Base-by-base conservation (phyloP, 2,888 invertebrate genomes). In the Eumacrocentrus americanus region DNA sequence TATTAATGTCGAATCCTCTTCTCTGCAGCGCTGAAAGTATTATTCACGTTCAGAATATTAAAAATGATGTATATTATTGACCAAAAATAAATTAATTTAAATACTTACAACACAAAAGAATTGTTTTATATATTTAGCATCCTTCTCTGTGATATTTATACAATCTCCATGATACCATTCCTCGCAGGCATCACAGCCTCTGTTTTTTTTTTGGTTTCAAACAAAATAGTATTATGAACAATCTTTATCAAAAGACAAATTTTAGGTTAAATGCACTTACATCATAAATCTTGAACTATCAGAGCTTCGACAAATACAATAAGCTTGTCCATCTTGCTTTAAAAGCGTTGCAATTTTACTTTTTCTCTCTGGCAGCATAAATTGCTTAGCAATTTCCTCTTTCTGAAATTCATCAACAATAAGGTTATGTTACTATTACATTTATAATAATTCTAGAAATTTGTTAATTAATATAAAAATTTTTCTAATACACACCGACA, bases 151-250 rank as follows among this genome's bases (percentile, higher is more conserved):
- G 67, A 98, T 94, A 70, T 92, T 93, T 67, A 98, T 96, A 79
- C 98, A 98, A 76, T 97, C 95, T 1, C 98, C 98, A 76, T 98
- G 98, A 77, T 95, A 98, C 98, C 98, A 98, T 81, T 98, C 97
- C 80, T 98, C 95, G 78, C 98, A 98, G 11, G 92, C 88, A 81
- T 98, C 98, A 82, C 98, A 98, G 35, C 94, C 95, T 80, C 94
- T 94, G 74, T 44, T 61, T 7, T 53, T 60, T n/a, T n/a, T n/a
- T n/a, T n/a, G n/a, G n/a, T n/a, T n/a, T n/a, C n/a, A n/a, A n/a
- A n/a, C n/a, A n/a, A n/a, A n/a, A n/a, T n/a, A n/a, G n/a, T n/a
- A n/a, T n/a, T n/a, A n/a, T n/a, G n/a, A n/a, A n/a, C n/a, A n/a
- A n/a, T n/a, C n/a, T n/a, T n/a, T n/a, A n/a, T n/a, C n/a, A n/a